A percentile compares a stretch with the other conserved stretches of the same genome.
Conservation (phyloP, 2,888 invertebrate genomes). For the Zelleria hepariella region DNA sequence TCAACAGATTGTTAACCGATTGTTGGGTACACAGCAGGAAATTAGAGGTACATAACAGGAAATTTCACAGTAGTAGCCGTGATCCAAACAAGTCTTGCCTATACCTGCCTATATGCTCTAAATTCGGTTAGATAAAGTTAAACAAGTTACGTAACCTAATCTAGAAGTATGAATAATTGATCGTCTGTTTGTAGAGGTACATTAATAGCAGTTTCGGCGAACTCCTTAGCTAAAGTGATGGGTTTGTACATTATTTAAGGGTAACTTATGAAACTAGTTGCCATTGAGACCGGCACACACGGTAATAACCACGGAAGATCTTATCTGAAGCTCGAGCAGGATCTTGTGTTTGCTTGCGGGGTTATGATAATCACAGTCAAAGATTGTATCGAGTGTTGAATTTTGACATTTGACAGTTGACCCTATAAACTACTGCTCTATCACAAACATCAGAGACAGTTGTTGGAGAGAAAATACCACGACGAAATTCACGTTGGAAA, state of each 20-base stretch:
- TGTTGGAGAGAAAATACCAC: too few relatives aligned
- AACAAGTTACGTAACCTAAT: not conserved
- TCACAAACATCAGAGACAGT: too few relatives aligned
- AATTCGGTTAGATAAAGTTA: too few relatives aligned
- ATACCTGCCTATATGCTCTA: too few relatives aligned
- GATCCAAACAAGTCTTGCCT: too few relatives aligned
- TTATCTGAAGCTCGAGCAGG: not conserved
- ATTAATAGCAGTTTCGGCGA: not conserved
- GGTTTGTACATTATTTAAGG: constrained; percentile 1
- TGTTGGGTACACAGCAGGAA: not conserved
- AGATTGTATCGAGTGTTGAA: too few relatives aligned
- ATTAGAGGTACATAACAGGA: not conserved
- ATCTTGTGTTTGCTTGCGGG: too few relatives aligned
- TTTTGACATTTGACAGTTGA: too few relatives aligned
- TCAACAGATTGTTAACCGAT: not conserved
- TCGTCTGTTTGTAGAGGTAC: not conserved
- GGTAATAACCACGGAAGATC: not conserved
- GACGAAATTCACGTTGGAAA: too few relatives aligned
- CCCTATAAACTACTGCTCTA: too few relatives aligned
- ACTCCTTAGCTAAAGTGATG: constrained; percentile 3
- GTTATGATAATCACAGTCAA: too few relatives aligned
- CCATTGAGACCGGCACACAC: not conserved
- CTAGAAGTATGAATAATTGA: not conserved
- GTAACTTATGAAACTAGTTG: constrained; percentile 1
- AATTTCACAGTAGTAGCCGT: too few relatives aligned